A percentile compares a stretch with the other conserved stretches of the same genome.
Conservation (phyloP, 2,113 vertebrate genomes). For the Grus americana region DNA sequence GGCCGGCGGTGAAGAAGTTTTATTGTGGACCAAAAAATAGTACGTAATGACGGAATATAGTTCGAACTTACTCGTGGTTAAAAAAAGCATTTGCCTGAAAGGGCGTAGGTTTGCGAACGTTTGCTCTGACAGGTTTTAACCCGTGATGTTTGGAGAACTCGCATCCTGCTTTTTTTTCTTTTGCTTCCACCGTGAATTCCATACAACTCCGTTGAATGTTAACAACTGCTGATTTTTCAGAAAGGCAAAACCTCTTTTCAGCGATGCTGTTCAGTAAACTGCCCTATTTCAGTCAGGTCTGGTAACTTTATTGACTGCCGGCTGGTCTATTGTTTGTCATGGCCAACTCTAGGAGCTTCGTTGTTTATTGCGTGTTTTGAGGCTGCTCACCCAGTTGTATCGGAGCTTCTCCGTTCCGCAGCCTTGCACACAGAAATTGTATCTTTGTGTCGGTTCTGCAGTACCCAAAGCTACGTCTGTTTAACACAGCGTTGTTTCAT, state of each 20-base stretch:
- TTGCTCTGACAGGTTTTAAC: background rate
- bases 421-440: background rate
- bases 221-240: background rate
- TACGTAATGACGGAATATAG: background rate
- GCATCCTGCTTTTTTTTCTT: background rate
- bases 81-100: background rate
- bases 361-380: background rate
- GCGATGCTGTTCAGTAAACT: background rate
- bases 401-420: fast-evolving
- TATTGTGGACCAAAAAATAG: background rate
- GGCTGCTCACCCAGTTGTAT: background rate
- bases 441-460: background rate
- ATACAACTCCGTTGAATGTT: background rate
- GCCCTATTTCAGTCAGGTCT: background rate
- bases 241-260: background rate
- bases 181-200: background rate
- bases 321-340: too few species aligned
- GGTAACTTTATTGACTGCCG: background rate
- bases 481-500: background rate
- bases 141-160: background rate
- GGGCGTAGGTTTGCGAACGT: background rate
- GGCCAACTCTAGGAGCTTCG: background rate
- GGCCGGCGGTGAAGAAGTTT: background rate
- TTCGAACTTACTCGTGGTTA: background rate
- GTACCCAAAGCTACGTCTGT: background rate